Percentiles rank a stretch among this genome's conserved stretches.
phyloP scores from a whole-genome alignment of 2,888 invertebrate genomes.

The Callosobruchus maculatus region DNA sequence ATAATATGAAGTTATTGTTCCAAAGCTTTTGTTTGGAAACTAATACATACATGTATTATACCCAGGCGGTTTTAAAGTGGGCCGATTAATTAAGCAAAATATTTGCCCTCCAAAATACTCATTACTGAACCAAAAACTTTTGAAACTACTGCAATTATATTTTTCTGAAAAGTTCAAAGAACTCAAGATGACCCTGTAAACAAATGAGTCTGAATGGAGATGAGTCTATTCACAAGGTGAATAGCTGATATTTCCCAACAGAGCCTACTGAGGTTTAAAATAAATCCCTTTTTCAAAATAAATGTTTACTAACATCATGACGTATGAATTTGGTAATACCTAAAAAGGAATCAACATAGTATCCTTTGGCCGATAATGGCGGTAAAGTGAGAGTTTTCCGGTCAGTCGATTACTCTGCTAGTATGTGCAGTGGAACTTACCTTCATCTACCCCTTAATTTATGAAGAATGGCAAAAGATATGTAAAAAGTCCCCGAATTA shows the following conservation, averaged over 20 bases:
- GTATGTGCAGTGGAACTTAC: conserved; percentile 26
- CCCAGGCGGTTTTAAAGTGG: not conserved
- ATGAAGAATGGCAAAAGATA: conserved; percentile 39
- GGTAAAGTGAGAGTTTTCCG: not conserved
- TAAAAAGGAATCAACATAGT: conserved; percentile 27
- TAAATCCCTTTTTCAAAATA: conserved; percentile 11
- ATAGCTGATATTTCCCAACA: not conserved
- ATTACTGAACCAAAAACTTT: conserved; percentile 6
- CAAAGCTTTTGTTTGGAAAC: not conserved
- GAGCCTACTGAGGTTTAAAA: conserved; percentile 1
- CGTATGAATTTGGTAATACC: conserved; percentile 31
- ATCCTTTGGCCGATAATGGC: not conserved
- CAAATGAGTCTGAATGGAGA: conserved; percentile 13
- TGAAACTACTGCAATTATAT: conserved; percentile 17
- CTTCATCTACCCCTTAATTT: conserved; percentile 48
- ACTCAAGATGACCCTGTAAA: conserved; percentile 36
- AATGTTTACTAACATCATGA: conserved; percentile 32
- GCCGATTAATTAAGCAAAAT: not conserved
- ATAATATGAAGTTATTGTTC: too few relatives aligned
- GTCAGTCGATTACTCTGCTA: not conserved
- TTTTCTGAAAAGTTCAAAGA: conserved; percentile 35
- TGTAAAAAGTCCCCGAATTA: conserved; percentile 38
- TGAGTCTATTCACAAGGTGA: not conserved
- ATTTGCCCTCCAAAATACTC: not conserved
- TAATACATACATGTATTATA: too few relatives aligned